These are phyloP conservation scores for Catalaphyllia jardinei DNA, from an alignment of 64 coral and sea anemone species.

Conservation along the genomic window DNA sequence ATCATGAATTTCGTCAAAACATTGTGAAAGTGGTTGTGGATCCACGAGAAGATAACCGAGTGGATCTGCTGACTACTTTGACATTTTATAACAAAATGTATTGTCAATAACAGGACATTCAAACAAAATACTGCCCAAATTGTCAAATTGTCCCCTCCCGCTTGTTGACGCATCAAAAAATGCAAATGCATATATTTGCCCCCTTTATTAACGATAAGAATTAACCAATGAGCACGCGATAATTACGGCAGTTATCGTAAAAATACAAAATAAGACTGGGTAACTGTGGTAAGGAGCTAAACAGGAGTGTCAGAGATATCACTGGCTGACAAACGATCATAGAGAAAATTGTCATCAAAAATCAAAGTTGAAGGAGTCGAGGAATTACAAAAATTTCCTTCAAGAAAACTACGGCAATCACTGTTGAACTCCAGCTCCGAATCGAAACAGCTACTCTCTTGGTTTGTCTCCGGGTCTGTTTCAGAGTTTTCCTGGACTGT, in stretches of 20 bases:
- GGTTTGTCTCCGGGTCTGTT: background rate
- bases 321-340: background rate
- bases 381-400: background rate
- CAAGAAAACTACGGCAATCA: background rate
- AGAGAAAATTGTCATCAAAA: background rate
- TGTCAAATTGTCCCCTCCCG: too few relatives aligned
- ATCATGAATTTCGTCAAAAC: too few relatives aligned
- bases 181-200: too few relatives aligned
- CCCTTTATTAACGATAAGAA: too few relatives aligned
- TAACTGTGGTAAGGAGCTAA: background rate
- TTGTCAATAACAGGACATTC: too few relatives aligned
- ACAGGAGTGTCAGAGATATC: conserved; percentile 6
- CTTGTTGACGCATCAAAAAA: too few relatives aligned
- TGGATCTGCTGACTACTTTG: too few relatives aligned
- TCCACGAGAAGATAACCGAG: too few relatives aligned
- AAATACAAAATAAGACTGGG: background rate
- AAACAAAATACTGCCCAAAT: too few relatives aligned
- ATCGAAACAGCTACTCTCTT: background rate
- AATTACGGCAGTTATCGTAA: background rate
- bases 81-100: too few relatives aligned
- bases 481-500: background rate
- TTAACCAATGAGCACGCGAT: background rate
- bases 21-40: too few relatives aligned
- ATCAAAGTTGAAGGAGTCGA: background rate
- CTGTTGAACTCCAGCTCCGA: background rate